These are phyloP conservation scores for Archilochus colubris DNA, from an alignment of 2,113 vertebrate species.

Conservation along the genomic window DNA sequence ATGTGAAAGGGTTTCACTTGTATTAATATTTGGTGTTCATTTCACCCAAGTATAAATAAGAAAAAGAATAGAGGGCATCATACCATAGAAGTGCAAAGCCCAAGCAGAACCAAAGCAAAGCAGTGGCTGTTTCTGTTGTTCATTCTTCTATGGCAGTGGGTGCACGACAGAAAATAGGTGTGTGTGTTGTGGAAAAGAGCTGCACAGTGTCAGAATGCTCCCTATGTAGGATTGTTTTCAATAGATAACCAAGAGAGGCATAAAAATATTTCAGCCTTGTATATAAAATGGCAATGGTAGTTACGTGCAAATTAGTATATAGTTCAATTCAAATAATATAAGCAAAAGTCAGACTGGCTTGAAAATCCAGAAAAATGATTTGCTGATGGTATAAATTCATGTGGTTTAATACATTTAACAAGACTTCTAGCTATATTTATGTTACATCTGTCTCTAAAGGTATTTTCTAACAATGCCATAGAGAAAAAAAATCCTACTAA, in stretches of 20 bases:
- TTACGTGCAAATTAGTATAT: background rate
- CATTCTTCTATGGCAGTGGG: background rate
- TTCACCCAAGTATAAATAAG: background rate
- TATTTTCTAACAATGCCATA: background rate
- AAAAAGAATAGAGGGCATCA: background rate
- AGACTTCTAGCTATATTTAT: background rate
- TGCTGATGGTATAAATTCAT: background rate
- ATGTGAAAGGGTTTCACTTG: background rate
- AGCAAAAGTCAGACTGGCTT: background rate
- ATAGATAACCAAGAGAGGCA: background rate
- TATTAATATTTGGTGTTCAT: constrained; percentile 40
- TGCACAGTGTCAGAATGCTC: background rate
- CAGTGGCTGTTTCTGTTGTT: background rate
- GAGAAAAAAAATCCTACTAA: background rate
- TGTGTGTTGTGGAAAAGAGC: background rate
- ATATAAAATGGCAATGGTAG: background rate
- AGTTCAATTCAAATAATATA: background rate
- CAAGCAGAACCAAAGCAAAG: background rate
- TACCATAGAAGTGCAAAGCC: background rate
- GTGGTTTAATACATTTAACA: background rate
- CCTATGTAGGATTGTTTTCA: background rate
- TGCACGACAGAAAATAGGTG: background rate
- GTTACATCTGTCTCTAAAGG: background rate
- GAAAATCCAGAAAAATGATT: background rate
- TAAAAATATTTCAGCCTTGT: background rate